phyloP scores from a whole-genome alignment of 2,113 vertebrate genomes.

The Chascanopsetta lugubris region DNA sequence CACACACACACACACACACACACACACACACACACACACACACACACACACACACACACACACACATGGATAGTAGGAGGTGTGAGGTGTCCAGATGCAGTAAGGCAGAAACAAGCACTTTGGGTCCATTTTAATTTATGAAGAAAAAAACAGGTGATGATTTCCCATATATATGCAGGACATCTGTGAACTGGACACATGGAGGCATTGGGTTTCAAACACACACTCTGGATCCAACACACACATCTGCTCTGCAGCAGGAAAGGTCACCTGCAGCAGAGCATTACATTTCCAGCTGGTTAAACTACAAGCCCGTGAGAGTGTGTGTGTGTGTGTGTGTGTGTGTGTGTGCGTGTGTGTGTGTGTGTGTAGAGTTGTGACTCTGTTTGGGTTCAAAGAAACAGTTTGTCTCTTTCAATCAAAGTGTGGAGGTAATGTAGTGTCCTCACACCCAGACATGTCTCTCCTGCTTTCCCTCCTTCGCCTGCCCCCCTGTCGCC shows the following conservation, averaged over 20 bases:
- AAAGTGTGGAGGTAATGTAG: constrained; percentile 31
- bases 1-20: constrained; percentile 14
- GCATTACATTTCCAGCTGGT: constrained; percentile 37
- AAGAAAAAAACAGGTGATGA: background rate
- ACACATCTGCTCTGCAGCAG: constrained; percentile 24
- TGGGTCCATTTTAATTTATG: constrained; percentile 3
- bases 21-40: background rate
- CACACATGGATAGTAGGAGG: constrained; percentile 9
- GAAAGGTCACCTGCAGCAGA: constrained; percentile 56
- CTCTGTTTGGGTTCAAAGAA: constrained; percentile 1
- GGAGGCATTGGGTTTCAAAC: background rate
- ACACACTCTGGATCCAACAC: constrained; percentile 13
- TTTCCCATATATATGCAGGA: constrained; percentile 8
- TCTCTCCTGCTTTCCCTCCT: constrained; percentile 15
- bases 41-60: background rate
- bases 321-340: constrained; percentile 2
- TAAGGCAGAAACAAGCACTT: constrained; percentile 16
- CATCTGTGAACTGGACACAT: constrained; percentile 1
- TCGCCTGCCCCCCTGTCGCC: too few relatives aligned
- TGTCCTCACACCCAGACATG: constrained; percentile 19
- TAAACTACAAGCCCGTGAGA: constrained; percentile 39
- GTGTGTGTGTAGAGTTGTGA: too few relatives aligned
- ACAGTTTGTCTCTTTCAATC: constrained; percentile 24
- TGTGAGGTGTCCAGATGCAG: constrained; percentile 36
- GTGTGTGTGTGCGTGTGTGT: background rate